Evolutionary conservation across 2,888 invertebrate genomes (phyloP).

Genomic region (Trisateles emortualis): DNA sequence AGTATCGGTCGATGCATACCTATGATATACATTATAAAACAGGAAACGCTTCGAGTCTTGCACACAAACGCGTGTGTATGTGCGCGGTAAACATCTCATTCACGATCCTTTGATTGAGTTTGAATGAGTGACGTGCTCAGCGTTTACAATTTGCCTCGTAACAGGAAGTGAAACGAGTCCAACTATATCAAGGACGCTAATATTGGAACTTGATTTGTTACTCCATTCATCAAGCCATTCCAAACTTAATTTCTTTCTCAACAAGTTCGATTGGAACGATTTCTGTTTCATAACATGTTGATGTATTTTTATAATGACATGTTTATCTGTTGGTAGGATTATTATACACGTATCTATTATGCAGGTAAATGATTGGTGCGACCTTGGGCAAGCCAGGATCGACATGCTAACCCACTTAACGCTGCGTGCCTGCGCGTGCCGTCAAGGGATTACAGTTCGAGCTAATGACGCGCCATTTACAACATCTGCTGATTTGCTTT

Average conservation of each 20-base stretch:
- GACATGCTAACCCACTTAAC: constrained; percentile 79
- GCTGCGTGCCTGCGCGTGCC: constrained; percentile 75
- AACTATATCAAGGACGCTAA: constrained; percentile 80
- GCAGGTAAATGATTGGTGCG: constrained; percentile 57
- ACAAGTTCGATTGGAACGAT: constrained; percentile 35
- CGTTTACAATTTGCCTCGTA: constrained; percentile 76
- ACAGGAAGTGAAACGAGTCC: constrained; percentile 82
- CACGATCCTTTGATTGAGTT: constrained; percentile 82
- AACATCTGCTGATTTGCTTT: constrained; percentile 63
- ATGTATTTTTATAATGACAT: constrained; percentile 13
- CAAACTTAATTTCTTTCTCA: constrained; percentile 43
- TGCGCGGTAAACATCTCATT: constrained; percentile 82
- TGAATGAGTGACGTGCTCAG: constrained; percentile 84
- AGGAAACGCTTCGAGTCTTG: constrained; percentile 70
- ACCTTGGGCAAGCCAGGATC: constrained; percentile 71
- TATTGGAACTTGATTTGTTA: constrained; percentile 70
- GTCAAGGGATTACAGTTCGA: constrained; percentile 66
- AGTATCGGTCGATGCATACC: constrained; percentile 31
- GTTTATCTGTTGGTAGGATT: background rate
- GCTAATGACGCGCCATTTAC: constrained; percentile 62
- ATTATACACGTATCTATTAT: constrained; percentile 16
- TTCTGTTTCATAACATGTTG: constrained; percentile 26
- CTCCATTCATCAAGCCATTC: constrained; percentile 51
- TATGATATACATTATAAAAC: constrained; percentile 57
- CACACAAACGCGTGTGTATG: constrained; percentile 55